Evolutionary conservation across 2,797 vertebrate genomes (phyloP).

Genomic region (Parauchenoglanis punctatus): DNA sequence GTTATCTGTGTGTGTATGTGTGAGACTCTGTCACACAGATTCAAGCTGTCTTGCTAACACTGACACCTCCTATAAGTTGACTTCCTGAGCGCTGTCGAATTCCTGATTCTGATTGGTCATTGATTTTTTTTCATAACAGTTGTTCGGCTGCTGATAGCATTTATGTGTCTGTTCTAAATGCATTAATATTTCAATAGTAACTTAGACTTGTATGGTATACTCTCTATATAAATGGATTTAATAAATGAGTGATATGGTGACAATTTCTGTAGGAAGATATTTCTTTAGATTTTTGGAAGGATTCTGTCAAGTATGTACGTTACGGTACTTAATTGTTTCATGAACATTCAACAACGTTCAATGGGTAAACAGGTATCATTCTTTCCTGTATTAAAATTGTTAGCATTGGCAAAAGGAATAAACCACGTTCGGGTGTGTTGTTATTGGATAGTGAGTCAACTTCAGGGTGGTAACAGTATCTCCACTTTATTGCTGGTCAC

Average conservation of each 20-base stretch:
- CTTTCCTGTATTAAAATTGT: background rate
- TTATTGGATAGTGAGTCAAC: background rate
- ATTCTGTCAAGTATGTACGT: background rate
- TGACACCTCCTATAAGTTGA: background rate
- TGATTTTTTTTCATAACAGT: background rate
- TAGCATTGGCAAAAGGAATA: background rate
- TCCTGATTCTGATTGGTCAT: background rate
- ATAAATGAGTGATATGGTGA: background rate
- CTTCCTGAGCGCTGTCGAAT: background rate
- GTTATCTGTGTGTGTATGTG: background rate
- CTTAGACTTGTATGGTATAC: background rate
- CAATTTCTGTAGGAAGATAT: background rate
- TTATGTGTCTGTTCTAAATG: background rate
- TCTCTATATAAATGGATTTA: background rate
- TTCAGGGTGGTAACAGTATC: background rate
- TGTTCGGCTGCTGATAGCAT: background rate
- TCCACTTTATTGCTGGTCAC: background rate
- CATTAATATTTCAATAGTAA: background rate
- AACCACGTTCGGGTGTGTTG: background rate
- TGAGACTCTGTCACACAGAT: background rate
- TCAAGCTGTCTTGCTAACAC: background rate
- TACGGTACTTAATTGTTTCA: background rate
- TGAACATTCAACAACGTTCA: background rate
- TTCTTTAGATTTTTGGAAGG: background rate
- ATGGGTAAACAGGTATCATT: background rate